Evolutionary conservation across 2,888 invertebrate genomes (phyloP).

Genomic region (Melieria omissa): DNA sequence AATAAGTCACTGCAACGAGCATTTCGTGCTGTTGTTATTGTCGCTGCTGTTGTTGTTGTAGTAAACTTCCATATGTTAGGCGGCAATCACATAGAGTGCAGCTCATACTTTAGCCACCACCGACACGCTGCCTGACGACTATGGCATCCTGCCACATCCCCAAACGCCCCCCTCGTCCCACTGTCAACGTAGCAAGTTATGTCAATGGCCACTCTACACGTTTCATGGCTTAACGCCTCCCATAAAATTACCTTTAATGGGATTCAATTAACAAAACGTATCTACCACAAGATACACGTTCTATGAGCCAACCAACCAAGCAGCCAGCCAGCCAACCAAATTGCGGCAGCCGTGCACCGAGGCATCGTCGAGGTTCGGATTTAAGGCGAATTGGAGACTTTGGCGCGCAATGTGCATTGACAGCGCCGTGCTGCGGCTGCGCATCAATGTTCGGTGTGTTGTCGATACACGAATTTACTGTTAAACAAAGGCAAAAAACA

Average conservation of each 20-base stretch:
- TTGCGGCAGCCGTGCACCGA: constrained; percentile 12
- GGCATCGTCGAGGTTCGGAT: neutral
- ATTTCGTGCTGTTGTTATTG: too few relatives aligned
- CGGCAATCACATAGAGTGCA: too few relatives aligned
- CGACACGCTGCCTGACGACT: too few relatives aligned
- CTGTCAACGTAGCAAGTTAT: constrained; percentile 22
- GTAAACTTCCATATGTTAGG: too few relatives aligned
- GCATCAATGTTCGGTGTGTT: constrained; percentile 35
- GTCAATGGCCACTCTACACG: constrained; percentile 63
- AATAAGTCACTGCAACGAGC: too few relatives aligned
- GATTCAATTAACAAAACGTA: constrained; percentile 64
- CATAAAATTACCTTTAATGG: constrained; percentile 68
- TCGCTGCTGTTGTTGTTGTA: too few relatives aligned
- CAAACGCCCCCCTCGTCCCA: too few relatives aligned
- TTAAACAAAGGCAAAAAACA: constrained; percentile 39
- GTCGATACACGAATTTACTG: constrained; percentile 45
- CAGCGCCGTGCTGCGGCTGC: constrained; percentile 23
- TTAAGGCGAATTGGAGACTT: too few relatives aligned
- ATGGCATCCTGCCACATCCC: too few relatives aligned
- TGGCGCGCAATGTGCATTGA: neutral
- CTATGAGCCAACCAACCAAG: too few relatives aligned
- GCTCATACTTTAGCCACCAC: too few relatives aligned
- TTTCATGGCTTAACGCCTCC: constrained; percentile 67
- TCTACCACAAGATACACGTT: constrained; percentile 20
- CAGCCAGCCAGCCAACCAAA: neutral